Evolutionary conservation across 2,888 invertebrate species (phyloP).

Genomic region (Bimastos eiseni): DNA sequence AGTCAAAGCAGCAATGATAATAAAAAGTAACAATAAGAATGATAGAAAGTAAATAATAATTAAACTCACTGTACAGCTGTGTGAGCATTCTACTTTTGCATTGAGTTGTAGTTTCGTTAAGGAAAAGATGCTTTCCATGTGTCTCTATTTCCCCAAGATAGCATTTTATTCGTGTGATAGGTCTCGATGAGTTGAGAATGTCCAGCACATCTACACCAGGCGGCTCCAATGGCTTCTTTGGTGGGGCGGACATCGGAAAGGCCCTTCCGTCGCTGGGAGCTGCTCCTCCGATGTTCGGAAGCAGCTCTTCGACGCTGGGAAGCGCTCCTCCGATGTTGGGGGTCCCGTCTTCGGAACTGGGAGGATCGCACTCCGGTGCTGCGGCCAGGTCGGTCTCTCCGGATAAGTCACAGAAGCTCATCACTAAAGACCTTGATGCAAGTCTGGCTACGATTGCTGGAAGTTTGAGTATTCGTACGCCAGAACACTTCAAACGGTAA

Average conservation of each 20-base stretch:
- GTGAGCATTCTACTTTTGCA: no score
- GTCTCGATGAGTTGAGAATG: neutral
- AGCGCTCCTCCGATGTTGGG: neutral
- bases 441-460: neutral
- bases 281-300: neutral
- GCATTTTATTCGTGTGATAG: neutral
- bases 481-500: neutral
- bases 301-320: neutral
- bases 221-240: neutral
- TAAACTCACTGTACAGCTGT: no score
- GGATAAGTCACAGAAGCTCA: slow-evolving; percentile 4
- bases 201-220: neutral
- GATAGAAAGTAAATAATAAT: no score
- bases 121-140: no score
- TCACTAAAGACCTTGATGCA: neutral
- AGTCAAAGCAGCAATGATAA: no score
- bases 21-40: no score
- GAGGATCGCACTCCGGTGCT: neutral
- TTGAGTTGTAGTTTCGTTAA: no score
- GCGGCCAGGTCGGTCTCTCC: neutral
- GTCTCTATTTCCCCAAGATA: no score
- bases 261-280: neutral
- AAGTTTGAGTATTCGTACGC: neutral
- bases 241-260: neutral
- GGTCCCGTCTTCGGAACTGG: neutral